Base-by-base conservation (phyloP, 2,113 vertebrate species). In the Oncorhynchus kisutch region DNA sequence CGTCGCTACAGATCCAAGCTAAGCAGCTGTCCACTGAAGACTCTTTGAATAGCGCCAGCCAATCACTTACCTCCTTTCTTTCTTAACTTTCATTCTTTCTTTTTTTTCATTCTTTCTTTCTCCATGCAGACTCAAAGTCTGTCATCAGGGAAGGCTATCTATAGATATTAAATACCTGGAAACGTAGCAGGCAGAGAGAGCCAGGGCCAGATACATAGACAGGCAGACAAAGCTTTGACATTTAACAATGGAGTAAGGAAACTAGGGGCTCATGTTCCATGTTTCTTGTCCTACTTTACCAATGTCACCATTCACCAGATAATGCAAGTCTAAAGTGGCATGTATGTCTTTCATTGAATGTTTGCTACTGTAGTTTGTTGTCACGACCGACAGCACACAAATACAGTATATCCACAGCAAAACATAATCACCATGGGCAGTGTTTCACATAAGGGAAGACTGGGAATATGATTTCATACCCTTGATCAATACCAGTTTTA, bases 151-250 rank as follows among this genome's bases (percentile, higher is more conserved):
- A 75, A 65, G 77, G 62, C 54, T 49, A 86, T 88, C 83, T 82
- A 78, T 84, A 87, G 80, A 84, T 81, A 79, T 74, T 70, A 87
- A 88, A 87, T 84, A 87, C 76, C 70, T 85, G 86, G 85, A 88
- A 84, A 70, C 85, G 80, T 86, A 68, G 70, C 78, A 85, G 80
- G 68, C n/a, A 13, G 51, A 48, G 68, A 78, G 78, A 81, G 71
- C 75, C 78, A 62, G 59, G n/a, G 59, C 59, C 7, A 16, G 59
- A 60, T 70, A 25, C 77, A 86, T 57, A 77, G 80, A 83, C 72
- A 51, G 81, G 85, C 78, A 71, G 80, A 74, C 78, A 71, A 78
- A 83, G 84, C 48, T 78, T 16, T 90, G 90, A 91, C 91, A 91
- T 92, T 92, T 91, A 85, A 84, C 86, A 86, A 81, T 78, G 81